Conservation (phyloP, 2,113 vertebrate genomes). For the Lepus europaeus region DNA sequence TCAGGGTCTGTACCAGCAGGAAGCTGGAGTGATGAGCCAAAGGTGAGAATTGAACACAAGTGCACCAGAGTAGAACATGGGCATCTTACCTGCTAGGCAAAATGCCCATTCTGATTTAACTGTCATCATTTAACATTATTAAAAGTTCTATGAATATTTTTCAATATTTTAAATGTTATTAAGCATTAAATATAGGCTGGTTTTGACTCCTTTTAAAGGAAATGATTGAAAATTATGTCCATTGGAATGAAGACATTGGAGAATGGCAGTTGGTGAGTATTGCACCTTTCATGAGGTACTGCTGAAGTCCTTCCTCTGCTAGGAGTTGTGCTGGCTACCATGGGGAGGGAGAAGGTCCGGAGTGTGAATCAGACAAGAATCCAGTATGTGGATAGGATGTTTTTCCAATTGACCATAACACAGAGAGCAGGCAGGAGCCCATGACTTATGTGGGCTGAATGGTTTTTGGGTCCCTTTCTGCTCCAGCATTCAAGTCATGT, state of each 20-base stretch:
- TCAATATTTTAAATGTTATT: constrained; percentile 54
- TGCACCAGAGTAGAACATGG: too few relatives aligned
- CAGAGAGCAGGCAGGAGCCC: neutral
- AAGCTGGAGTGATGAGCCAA: too few relatives aligned
- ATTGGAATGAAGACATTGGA: constrained; percentile 99
- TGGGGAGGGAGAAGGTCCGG: neutral
- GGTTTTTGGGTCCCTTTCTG: neutral
- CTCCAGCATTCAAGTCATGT: neutral
- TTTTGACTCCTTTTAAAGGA: constrained; percentile 88
- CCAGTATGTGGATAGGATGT: neutral
- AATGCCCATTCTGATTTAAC: neutral
- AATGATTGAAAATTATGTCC: constrained; percentile 99
- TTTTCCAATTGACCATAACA: neutral
- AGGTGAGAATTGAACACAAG: too few relatives aligned
- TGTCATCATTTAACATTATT: constrained; percentile 37
- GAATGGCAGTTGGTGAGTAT: constrained; percentile 97
- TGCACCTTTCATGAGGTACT: neutral
- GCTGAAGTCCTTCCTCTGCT: neutral
- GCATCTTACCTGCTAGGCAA: too few relatives aligned
- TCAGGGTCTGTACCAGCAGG: too few relatives aligned
- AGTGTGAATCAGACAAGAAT: neutral
- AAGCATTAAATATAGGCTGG: constrained; percentile 19
- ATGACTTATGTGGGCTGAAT: neutral
- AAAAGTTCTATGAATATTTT: constrained; percentile 19
- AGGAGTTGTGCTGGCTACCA: neutral